Evolutionary conservation across 1,140 invertebrate genomes (phyloP).

Genomic region (Drosophila ohnishii): DNA sequence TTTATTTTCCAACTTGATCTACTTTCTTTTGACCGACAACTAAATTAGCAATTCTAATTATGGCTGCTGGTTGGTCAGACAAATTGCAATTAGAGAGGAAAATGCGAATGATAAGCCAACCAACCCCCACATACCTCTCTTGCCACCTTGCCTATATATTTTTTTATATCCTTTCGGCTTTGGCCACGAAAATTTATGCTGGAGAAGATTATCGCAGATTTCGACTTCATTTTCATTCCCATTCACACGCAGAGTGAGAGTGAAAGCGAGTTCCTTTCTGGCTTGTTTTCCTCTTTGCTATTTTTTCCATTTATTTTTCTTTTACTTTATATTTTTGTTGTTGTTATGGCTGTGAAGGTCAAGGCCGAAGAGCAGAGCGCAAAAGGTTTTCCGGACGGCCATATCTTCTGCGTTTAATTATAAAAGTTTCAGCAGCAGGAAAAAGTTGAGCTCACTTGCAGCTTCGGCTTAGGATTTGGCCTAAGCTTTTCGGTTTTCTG

Average conservation of each 20-base stretch:
- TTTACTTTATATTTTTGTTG: neutral
- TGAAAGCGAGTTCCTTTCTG: neutral
- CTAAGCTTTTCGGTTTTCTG: slow-evolving; percentile 19
- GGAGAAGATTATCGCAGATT: slow-evolving; percentile 58
- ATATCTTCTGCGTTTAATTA: slow-evolving; percentile 69
- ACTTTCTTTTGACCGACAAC: slow-evolving; percentile 13
- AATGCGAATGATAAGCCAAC: slow-evolving; percentile 6
- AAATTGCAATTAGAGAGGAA: slow-evolving; percentile 66
- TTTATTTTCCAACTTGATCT: slow-evolving; percentile 13
- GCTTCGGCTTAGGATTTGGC: slow-evolving; percentile 29
- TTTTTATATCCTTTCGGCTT: slow-evolving; percentile 15
- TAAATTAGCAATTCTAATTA: slow-evolving; percentile 65
- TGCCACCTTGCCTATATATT: neutral
- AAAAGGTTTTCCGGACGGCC: slow-evolving; percentile 45
- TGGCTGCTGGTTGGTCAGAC: slow-evolving; percentile 4
- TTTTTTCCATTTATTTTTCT: slow-evolving; percentile 6
- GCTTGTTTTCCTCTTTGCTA: slow-evolving; percentile 23
- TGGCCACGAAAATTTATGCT: slow-evolving; percentile 51
- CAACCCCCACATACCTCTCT: neutral
- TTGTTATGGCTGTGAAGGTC: slow-evolving; percentile 43
- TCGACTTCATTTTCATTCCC: slow-evolving; percentile 45
- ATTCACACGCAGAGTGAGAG: slow-evolving; percentile 16
- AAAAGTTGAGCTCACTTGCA: slow-evolving; percentile 40
- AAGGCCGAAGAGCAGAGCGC: slow-evolving; percentile 47
- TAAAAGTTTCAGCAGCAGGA: slow-evolving; percentile 56